Base-by-base conservation (phyloP, 2,888 invertebrate genomes). In the Pterostichus niger region DNA sequence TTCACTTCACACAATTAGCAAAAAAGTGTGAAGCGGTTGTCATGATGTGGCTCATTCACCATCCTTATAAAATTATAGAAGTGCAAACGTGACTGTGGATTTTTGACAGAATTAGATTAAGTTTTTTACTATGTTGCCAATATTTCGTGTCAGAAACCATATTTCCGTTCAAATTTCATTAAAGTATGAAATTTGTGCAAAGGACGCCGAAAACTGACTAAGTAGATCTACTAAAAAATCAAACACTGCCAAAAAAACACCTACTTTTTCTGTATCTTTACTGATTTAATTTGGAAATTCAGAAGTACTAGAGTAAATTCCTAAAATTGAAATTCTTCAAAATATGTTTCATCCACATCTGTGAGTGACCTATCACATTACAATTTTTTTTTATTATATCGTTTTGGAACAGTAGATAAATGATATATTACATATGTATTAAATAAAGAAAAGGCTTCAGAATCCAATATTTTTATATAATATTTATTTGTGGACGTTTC, bases 51-150 rank as follows among this genome's bases (percentile, higher is more conserved):
- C 49, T 49, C 10, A 49, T 56, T 56, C 56, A 15, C 44, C 15
- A 11, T 9, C 17, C 68, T 71, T 17, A 77, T 77, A 56, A 56
- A 56, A 56, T 56, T 56, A 77, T 40, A 73, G 75, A 75, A 59
- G 82, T 82, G 82, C 75, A 61, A 82, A 82, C 82, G 75, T 82
- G 82, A 82, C 82, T 82, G 33, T 17, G 49, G 24, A 82, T 49
- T 82, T 82, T 82, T 73, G 59, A 24, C 73, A 46, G 73, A 82
- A 82, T 82, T 73, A 56, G 73, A 73, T 81, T 81, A 81, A 56
- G 56, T 75, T 75, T 75, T 73, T 82, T 82, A n/a, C 71, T 24
- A 35, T 11, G 40, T n/a, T 35, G 77, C 56, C 77, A 77, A 77
- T 77, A 33, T 77, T 33, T 56, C 56, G 54, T 56, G 11, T 77